phyloP scores from a whole-genome alignment of 2,888 invertebrate genomes.

The Bembecia ichneumoniformis region DNA sequence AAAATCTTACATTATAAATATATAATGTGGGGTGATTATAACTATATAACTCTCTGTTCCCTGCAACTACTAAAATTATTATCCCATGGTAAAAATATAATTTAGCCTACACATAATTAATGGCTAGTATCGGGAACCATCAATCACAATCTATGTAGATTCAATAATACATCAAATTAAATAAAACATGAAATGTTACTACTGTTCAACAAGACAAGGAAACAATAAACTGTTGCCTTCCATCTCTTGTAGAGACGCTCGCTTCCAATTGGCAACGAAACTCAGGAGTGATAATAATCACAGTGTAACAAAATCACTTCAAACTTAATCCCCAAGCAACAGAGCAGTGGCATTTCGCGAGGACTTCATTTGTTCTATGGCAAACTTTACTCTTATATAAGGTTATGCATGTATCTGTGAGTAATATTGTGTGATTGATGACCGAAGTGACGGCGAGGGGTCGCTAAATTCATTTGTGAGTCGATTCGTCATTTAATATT shows the following conservation, averaged over 20 bases:
- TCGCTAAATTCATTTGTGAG: conserved; percentile 39
- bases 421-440: conserved; percentile 38
- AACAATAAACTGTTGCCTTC: conserved; percentile 22
- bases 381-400: background rate
- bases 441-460: conserved; percentile 25
- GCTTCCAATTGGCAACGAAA: conserved; percentile 15
- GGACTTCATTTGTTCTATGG: background rate
- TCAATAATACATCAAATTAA: background rate
- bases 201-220: conserved; percentile 14
- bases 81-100: too few species aligned
- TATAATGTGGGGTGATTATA: too few species aligned
- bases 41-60: too few species aligned
- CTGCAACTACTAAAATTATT: too few species aligned
- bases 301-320: background rate
- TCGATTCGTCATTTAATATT: conserved; percentile 46
- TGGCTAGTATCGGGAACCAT: background rate
- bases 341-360: background rate
- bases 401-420: conserved; percentile 2
- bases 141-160: background rate
- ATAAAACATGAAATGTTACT: background rate
- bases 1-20: too few species aligned
- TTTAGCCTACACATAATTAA: too few species aligned
- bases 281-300: background rate
- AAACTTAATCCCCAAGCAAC: background rate
- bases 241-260: conserved; percentile 16